Percentiles rank a stretch among this genome's conserved stretches.
These are phyloP conservation scores for Cololabis saira DNA, from an alignment of 2,113 vertebrate species.

Conservation along the genomic window DNA sequence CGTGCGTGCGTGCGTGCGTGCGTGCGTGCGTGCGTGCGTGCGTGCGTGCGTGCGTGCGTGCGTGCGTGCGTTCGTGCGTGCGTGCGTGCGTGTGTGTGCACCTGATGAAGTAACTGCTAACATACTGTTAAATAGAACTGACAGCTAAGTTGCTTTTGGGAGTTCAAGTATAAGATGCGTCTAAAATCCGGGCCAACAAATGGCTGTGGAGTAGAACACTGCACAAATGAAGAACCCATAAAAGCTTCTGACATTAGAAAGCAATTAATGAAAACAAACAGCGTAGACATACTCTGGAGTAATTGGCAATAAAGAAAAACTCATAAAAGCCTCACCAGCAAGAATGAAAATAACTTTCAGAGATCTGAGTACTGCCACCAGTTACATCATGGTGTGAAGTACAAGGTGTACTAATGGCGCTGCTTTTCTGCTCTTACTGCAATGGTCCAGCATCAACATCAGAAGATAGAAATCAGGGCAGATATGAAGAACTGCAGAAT, in stretches of 20 bases:
- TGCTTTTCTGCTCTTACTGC: neutral
- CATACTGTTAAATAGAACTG: slow-evolving; percentile 5
- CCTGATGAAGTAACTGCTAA: slow-evolving; percentile 16
- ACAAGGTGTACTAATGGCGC: neutral
- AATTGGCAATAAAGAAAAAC: slow-evolving; percentile 12
- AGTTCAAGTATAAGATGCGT: slow-evolving; percentile 1
- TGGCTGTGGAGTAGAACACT: neutral
- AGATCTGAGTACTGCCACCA: slow-evolving; percentile 2
- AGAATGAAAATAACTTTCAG: slow-evolving; percentile 7
- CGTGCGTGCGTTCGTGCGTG: neutral
- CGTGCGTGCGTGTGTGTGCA: neutral
- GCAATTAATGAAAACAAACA: slow-evolving; percentile 16
- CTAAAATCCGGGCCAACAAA: neutral
- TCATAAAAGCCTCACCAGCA: slow-evolving; percentile 6
- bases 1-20: neutral
- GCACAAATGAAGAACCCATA: slow-evolving; percentile 7
- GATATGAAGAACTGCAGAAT: neutral
- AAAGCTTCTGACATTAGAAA: slow-evolving; percentile 26
- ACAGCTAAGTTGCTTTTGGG: slow-evolving; percentile 10
- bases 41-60: neutral
- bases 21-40: neutral
- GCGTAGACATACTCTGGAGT: neutral
- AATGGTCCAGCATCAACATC: slow-evolving; percentile 14
- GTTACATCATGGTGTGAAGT: neutral
- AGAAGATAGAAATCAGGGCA: slow-evolving; percentile 9